Base-by-base conservation (phyloP, 2,113 vertebrate genomes). In the Petroica traversi region DNA sequence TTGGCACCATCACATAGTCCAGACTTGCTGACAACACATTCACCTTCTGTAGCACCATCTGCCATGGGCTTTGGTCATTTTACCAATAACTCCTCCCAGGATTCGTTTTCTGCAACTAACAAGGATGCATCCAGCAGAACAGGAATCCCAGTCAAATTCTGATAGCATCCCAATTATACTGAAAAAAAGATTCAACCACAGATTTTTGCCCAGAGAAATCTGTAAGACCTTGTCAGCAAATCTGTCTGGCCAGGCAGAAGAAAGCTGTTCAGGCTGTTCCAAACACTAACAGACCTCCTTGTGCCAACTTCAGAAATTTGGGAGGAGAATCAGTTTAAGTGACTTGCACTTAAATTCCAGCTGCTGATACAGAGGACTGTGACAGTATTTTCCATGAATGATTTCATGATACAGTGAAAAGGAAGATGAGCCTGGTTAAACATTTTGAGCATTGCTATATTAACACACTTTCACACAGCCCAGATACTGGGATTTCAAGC, bases 1-100 rank as follows among this genome's bases (percentile, higher is more conserved):
- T 57, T 93, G 90, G 92, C 85, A 92, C 43, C 29, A 49, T 9
- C 54, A 41, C 0, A 0, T 2, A 54, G 72, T 8, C 41, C 75
- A 72, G 64, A 12, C 40, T 62, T 36, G 18, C 54, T 73, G 68
- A 78, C 52, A 91, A 38, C 38, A 71, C 12, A 15, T 58, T 80
- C 79, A 69, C 88, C 75, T 93, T 80, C 85, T 74, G 85, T 29
- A 83, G 55, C 68, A 86, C 96, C 91, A 88, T 92, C 68, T 94
- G 94, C 79, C 64, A 61, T 2, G 0, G 52, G 34, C 63, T 88
- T 67, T 2, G 1, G 45, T 58, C 58, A 26, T 62, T 76, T 68
- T 12, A 89, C 78, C 67, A 92, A 0, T 43, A 73, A 59, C 74
- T 64, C 69, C 49, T 76, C 49, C n/a, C 46, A 69, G 46, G 24